Evolutionary conservation across 2,113 vertebrate species (phyloP).

Genomic region (Chaetorhynchus papuensis): DNA sequence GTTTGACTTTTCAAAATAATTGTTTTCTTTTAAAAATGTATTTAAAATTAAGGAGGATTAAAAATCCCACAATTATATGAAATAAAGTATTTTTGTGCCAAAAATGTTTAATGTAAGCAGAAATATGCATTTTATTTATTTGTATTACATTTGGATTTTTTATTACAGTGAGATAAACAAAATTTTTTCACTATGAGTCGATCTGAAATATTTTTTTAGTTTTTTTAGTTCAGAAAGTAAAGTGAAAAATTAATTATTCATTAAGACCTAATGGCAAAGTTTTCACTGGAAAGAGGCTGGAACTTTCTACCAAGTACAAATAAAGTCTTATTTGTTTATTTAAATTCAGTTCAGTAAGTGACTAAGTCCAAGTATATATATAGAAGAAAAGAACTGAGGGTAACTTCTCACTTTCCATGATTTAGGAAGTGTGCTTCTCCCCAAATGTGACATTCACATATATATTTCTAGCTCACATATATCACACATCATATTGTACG

Average conservation of each 20-base stretch:
- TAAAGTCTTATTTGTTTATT: not conserved
- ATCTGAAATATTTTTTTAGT: not conserved
- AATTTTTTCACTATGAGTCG: not conserved
- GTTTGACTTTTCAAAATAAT: not conserved
- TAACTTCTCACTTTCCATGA: not conserved
- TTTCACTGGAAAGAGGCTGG: not conserved
- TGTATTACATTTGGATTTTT: not conserved
- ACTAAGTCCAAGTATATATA: not conserved
- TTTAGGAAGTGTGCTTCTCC: not conserved
- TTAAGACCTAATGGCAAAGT: not conserved
- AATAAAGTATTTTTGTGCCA: not conserved
- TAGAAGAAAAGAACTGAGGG: not conserved
- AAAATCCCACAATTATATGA: not conserved
- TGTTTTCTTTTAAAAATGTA: not conserved
- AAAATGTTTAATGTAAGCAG: not conserved
- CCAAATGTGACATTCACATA: not conserved
- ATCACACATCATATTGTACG: not conserved
- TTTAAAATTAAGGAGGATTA: not conserved
- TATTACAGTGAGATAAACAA: not conserved
- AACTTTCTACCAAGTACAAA: not conserved
- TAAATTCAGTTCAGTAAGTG: not conserved
- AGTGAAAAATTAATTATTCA: not conserved
- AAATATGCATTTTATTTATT: not conserved
- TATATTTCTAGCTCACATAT: not conserved
- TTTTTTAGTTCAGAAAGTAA: not conserved